Conservation (phyloP, 2,113 vertebrate genomes). For the Phalacrocorax carbo region DNA sequence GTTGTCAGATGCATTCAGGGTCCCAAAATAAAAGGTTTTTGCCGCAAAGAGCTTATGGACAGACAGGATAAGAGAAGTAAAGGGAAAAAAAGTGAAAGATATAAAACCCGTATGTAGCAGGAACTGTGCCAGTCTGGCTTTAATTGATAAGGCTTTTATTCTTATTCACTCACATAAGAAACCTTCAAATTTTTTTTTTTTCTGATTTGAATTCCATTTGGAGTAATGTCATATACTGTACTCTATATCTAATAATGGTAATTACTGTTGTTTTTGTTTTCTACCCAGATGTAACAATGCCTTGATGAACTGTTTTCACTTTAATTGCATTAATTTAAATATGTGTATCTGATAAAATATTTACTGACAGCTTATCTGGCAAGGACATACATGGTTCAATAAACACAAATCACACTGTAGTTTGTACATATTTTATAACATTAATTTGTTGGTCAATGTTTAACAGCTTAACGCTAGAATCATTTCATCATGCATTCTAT, state of each 20-base stretch:
- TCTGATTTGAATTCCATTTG: background rate
- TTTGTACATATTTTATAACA: conserved; percentile 48
- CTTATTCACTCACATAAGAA: background rate
- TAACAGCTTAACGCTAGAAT: background rate
- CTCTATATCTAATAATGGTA: background rate
- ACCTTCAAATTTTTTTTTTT: background rate
- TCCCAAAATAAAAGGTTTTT: background rate
- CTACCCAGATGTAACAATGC: conserved; percentile 31
- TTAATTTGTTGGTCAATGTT: conserved; percentile 63
- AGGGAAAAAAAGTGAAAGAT: background rate
- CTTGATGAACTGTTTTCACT: conserved; percentile 52
- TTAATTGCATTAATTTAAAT: conserved; percentile 61
- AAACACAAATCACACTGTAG: background rate
- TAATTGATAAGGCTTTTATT: background rate
- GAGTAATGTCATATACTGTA: background rate
- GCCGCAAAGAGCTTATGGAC: background rate
- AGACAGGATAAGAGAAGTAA: background rate
- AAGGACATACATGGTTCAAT: conserved; percentile 1
- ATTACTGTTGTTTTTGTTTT: conserved; percentile 45
- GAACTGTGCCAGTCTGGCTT: background rate
- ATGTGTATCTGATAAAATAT: conserved; percentile 47
- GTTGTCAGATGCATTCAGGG: background rate
- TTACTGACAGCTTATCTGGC: conserved; percentile 39
- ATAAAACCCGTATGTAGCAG: background rate
- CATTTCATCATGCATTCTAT: conserved; percentile 9